These are phyloP conservation scores for Ramphastos sulfuratus DNA, from an alignment of 2,113 vertebrate species.

Conservation along the genomic window DNA sequence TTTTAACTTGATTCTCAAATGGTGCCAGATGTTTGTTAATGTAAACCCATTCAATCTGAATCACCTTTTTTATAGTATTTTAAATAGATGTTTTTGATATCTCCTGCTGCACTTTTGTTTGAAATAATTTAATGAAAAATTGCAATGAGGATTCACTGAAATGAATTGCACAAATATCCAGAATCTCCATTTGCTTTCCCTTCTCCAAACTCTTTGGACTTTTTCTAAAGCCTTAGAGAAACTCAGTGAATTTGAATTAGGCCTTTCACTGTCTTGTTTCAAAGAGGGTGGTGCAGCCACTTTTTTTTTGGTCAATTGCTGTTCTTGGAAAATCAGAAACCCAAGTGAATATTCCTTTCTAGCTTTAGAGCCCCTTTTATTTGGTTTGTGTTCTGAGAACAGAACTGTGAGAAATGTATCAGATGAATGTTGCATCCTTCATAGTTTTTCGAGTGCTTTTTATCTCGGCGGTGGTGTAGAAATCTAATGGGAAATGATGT, in stretches of 20 bases:
- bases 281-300: not conserved
- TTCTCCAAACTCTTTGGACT: not conserved
- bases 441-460: not conserved
- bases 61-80: not conserved
- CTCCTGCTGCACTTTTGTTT: not conserved
- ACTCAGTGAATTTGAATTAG: not conserved
- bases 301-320: not conserved
- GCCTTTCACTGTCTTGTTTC: not conserved
- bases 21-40: not conserved
- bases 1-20: not conserved
- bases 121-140: not conserved
- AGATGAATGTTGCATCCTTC: not conserved
- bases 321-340: not conserved
- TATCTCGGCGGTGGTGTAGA: not conserved
- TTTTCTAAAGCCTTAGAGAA: not conserved
- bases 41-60: not conserved
- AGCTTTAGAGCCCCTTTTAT: not conserved
- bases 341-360: not conserved
- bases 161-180: not conserved
- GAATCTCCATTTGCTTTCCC: not conserved
- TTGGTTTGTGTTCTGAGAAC: not conserved
- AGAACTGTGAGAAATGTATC: not conserved
- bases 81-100: not conserved
- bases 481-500: not conserved
- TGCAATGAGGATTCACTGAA: not conserved